Evolutionary conservation across 1,140 invertebrate species (phyloP).

Genomic region (Penaeus vannamei): DNA sequence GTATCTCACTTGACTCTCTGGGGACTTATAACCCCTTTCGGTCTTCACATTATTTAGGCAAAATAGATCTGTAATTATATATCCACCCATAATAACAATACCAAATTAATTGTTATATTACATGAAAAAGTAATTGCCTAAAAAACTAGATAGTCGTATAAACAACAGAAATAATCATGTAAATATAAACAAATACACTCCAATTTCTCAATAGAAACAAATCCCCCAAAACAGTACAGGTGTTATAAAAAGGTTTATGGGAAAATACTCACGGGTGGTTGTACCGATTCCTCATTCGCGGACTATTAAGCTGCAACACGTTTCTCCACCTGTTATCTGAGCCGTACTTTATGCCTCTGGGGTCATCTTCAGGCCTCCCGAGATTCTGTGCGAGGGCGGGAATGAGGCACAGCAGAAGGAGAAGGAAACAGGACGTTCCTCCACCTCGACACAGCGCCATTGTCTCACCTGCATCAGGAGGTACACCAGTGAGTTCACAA

Average conservation of each 20-base stretch:
- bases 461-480: neutral
- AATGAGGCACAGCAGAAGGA: neutral
- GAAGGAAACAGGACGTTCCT: neutral
- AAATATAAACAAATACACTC: neutral
- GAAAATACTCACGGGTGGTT: constrained; percentile 60
- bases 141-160: too few relatives aligned
- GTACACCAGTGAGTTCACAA: too few relatives aligned
- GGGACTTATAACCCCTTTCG: too few relatives aligned
- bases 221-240: neutral
- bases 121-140: too few relatives aligned
- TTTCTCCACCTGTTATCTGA: constrained; percentile 52
- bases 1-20: too few relatives aligned
- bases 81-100: too few relatives aligned
- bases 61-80: too few relatives aligned
- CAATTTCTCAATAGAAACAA: neutral
- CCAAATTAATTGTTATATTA: too few relatives aligned
- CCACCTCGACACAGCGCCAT: neutral
- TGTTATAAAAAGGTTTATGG: neutral
- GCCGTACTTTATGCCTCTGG: constrained; percentile 46
- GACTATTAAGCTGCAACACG: constrained; percentile 27
- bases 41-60: too few relatives aligned
- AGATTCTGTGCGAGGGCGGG: constrained; percentile 38
- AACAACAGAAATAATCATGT: neutral
- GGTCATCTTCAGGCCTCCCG: constrained; percentile 54
- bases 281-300: constrained; percentile 52